Base-by-base conservation (phyloP, 2,797 vertebrate species). In the Calcarius lapponicus region DNA sequence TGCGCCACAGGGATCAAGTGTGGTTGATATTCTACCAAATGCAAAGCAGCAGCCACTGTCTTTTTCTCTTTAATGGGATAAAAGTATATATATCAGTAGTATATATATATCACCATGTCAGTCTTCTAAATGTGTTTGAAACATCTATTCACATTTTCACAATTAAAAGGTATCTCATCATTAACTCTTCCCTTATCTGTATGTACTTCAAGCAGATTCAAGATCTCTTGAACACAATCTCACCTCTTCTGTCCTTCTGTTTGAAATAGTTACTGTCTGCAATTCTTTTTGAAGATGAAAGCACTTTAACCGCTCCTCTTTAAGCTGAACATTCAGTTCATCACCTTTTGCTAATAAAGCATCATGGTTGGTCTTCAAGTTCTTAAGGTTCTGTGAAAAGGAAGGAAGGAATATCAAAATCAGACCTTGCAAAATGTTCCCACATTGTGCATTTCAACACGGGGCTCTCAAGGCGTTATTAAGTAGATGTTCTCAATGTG, bases 321-420 rank as follows among this genome's bases (percentile, higher is more conserved):
- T 99, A 43, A 99, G 98, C 83, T 98, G 98, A 26, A 75, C 65
- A 11, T 97, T 98, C 57, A 99, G 97, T 78, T 99, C 98, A 19
- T 99, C 98, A 83, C 98, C 97, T 95, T 98, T 98, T 60, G 80
- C 92, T 97, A 99, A 97, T 47, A 99, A 98, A 9, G 97, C 97
- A 20, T 99, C 98, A 10, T 99, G 98, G 95, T 97, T 98, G 22
- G 88, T 88, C 96, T 98, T 99, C 80, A 99, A 95, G 11, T 96
- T 97, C 95, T 95, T 98, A 74, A 99, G 98, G 84, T 98, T 98
- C 99, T 99, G 66, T 11, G 60, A 72, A 90, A 85, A 93, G 22
- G 11, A 90, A 64, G n/a, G 48, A 57, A 80, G 18, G 10, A 80
- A 47, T 70, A 93, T 4, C 1, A 72, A 18, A 32, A 56, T 34